Conservation (phyloP, 2,113 vertebrate genomes). For the Saccopteryx bilineata region DNA sequence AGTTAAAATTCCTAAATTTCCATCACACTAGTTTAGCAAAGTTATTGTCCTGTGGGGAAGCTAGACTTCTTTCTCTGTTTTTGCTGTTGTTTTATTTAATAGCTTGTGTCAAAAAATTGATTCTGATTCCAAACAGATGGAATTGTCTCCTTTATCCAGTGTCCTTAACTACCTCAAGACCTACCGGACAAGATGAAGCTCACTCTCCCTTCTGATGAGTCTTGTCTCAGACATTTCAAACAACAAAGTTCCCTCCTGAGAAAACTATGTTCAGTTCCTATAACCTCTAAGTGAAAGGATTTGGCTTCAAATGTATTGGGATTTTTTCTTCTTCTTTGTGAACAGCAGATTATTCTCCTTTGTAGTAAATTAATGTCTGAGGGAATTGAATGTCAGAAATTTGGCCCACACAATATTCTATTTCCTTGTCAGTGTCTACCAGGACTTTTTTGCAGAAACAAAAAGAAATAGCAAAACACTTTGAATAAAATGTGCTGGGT, state of each 20-base stretch:
- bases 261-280: constrained; percentile 72
- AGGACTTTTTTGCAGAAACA: constrained; percentile 74
- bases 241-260: constrained; percentile 67
- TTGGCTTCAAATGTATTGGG: constrained; percentile 62
- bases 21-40: constrained; percentile 33
- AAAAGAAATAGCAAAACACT: constrained; percentile 71
- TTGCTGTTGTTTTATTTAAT: neutral
- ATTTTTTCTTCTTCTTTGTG: constrained; percentile 63
- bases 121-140: constrained; percentile 78
- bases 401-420: constrained; percentile 67
- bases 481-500: constrained; percentile 73
- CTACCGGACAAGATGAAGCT: neutral
- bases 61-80: constrained; percentile 63
- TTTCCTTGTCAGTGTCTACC: constrained; percentile 74
- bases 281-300: constrained; percentile 82
- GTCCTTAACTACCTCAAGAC: constrained; percentile 63
- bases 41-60: constrained; percentile 12
- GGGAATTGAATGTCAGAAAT: constrained; percentile 84
- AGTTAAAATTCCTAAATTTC: constrained; percentile 39
- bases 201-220: constrained; percentile 46
- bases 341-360: constrained; percentile 76
- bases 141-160: constrained; percentile 49
- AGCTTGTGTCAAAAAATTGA: constrained; percentile 76
- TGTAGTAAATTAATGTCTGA: constrained; percentile 81
- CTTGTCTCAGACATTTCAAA: constrained; percentile 57